Evolutionary conservation across 2,113 vertebrate species (phyloP), one percentile per base, ranked within the genome.

Genomic region (Thunnus thynnus): DNA sequence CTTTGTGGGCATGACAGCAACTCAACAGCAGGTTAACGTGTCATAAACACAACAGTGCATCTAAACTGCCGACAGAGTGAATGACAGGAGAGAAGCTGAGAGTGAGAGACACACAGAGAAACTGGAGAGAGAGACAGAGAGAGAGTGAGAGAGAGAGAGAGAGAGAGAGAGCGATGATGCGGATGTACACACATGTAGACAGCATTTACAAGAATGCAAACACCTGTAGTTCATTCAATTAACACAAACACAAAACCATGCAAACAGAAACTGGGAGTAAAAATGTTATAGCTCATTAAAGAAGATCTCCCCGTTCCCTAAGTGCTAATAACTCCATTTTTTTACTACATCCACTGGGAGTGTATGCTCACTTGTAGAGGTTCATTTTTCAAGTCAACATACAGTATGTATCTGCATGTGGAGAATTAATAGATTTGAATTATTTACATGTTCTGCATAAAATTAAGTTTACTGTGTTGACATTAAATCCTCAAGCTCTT

Each of bases 1-100:
- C 41, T 67, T 9, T 70, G 52, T 60, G 25, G 52, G 11, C 50
- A 22, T 36, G 56, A 22, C 22, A 22, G 22, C 78, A 85, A 71
- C 82, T 80, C 88, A 47, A 71, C 87, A 71, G 91, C 82, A 50
- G 81, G 87, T 86, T 91, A 90, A 92, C 93, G 80, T 82, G 71
- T 88, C 80, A 72, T 57, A 70, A 81, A 71, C 62, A 86, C 83
- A 76, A 80, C 76, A 79, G 52, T 52, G 78, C 62, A 62, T 74
- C 46, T 61, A 62, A 74, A 78, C 79, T 80, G 78, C 30, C 41
- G 71, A 67, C 55, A 82, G 57, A 48, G 52, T 80, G 80, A 90
- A 70, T 88, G 89, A 85, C 89, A 88, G 83, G 66, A 64, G 58
- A 80, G 77, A 72, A 69, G 79, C 74, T 80, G 76, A 64, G 76